phyloP scores from a whole-genome alignment of 2,113 vertebrate genomes.

The Tupaia tana region DNA sequence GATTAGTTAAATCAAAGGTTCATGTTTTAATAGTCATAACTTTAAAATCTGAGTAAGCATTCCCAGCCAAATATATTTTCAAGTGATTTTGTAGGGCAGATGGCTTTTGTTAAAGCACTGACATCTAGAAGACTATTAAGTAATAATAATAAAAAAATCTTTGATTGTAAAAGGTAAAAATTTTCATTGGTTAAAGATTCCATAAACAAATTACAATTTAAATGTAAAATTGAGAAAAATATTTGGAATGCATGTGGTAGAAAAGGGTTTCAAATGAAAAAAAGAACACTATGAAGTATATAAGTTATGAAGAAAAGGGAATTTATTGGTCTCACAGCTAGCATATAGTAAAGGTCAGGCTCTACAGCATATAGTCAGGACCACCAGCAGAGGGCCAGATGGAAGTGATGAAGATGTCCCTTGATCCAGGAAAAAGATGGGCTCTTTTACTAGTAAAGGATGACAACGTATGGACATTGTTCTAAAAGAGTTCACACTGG shows the following conservation, averaged over 20 bases:
- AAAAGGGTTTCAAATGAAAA: background rate
- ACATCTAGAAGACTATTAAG: background rate
- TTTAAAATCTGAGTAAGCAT: background rate
- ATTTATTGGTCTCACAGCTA: no score
- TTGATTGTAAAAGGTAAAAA: background rate
- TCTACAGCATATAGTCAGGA: no score
- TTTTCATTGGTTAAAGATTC: background rate
- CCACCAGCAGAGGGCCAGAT: no score
- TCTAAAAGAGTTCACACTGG: no score
- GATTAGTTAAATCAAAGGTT: background rate
- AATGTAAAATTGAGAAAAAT: background rate
- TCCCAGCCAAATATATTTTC: background rate
- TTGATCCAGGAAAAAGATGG: no score
- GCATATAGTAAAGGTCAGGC: no score
- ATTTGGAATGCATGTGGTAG: background rate
- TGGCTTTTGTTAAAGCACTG: background rate
- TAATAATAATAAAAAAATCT: background rate
- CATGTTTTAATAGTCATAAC: background rate
- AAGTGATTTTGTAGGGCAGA: background rate
- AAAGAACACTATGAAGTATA: no score
- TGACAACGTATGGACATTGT: no score
- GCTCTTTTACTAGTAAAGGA: no score
- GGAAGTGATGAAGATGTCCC: no score
- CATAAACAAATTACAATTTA: slow-evolving; percentile 5
- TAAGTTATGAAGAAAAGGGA: no score